Base-by-base conservation (phyloP, 2,113 vertebrate species). In the Grammomys dolichurus region DNA sequence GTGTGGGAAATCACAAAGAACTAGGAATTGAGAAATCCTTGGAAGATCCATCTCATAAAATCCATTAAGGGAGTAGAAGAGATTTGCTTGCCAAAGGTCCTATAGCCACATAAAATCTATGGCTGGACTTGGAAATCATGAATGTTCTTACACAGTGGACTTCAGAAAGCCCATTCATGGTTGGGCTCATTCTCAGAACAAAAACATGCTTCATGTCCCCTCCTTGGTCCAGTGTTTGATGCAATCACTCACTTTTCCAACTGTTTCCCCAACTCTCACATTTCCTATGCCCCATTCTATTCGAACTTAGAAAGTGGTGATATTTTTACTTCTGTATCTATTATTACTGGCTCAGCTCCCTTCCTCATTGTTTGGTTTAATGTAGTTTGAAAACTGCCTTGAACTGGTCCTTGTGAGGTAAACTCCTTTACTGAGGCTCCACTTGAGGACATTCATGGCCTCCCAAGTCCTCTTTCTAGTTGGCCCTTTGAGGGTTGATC, bases 1-100 rank as follows among this genome's bases (percentile, higher is more conserved):
- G 54, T 78, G 3, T 87, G 54, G 54, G 19, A 73, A 96, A 91
- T 93, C 40, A 82, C 8, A 77, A 85, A 88, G 46, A 58, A 77
- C 67, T 65, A 24, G 9, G 40, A 63, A 67, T 7, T 48, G 54
- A 75, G 63, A 95, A 90, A 81, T 72, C 56, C 0, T 10, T 31
- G 51, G 54, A 88, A 48, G 56, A 51, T n/a, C 10, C 31, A 43
- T 48, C 72, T 36, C 54, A 28, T 56, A 13, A 89, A 86, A 70
- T 40, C 31, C 78, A 67, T 80, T 43, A n/a, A 92, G n/a, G 43
- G 43, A 51, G 16, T 2, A 36, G 31, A 46, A 73, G 56, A 75
- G n/a, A 54, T 11, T 60, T 90, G 48, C 14, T 81, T 76, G 54
- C 67, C 36, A 76, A 81, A 51, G 90, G 77, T 77, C 67, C 20